phyloP scores from a whole-genome alignment of 2,888 invertebrate genomes.

The Fabriciana adippe region DNA sequence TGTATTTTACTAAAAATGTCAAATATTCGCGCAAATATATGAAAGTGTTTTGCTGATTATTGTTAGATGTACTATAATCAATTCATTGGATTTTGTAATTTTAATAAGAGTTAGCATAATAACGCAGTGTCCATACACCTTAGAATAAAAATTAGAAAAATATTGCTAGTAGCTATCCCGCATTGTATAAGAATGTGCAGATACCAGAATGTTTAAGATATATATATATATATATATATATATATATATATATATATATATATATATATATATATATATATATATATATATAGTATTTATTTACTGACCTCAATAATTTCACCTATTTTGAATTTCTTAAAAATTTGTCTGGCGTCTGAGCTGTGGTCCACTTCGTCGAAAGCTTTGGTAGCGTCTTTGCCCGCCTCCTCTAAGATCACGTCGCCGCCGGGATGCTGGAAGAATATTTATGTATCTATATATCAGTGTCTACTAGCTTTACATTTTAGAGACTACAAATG shows the following conservation, averaged over 20 bases:
- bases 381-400: slow-evolving; percentile 84
- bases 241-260: neutral
- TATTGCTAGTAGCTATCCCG: too few relatives aligned
- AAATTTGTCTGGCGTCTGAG: slow-evolving; percentile 80
- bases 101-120: too few relatives aligned
- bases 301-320: slow-evolving; percentile 82
- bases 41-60: too few relatives aligned
- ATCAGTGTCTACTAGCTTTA: neutral
- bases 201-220: neutral
- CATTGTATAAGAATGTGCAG: too few relatives aligned
- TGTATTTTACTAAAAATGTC: too few relatives aligned
- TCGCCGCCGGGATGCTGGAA: slow-evolving; percentile 88
- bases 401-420: slow-evolving; percentile 84
- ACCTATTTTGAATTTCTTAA: slow-evolving; percentile 85
- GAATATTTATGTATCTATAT: neutral
- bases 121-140: too few relatives aligned
- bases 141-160: too few relatives aligned
- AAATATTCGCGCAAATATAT: too few relatives aligned
- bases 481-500: neutral
- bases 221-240: neutral
- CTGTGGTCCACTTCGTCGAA: slow-evolving; percentile 87
- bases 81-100: too few relatives aligned
- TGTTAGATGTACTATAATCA: too few relatives aligned
- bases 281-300: neutral
- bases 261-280: neutral